Evolutionary conservation across 2,888 invertebrate species (phyloP).

Genomic region (Lampropteryx suffumata): DNA sequence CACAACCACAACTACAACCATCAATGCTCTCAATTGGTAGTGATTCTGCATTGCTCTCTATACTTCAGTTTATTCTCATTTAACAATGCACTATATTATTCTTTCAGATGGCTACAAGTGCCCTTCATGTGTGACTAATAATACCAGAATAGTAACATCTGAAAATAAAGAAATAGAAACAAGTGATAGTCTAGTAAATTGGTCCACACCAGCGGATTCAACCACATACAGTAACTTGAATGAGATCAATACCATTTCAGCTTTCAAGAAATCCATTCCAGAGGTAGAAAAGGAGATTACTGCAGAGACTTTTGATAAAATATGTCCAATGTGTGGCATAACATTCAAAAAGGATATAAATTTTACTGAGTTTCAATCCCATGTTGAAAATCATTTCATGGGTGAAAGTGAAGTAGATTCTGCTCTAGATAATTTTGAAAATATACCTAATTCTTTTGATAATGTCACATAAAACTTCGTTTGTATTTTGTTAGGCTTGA

Average conservation of each 20-base stretch:
- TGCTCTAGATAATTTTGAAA: constrained; percentile 79
- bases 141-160: constrained; percentile 54
- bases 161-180: constrained; percentile 78
- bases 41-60: no score
- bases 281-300: constrained; percentile 44
- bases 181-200: constrained; percentile 72
- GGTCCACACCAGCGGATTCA: constrained; percentile 75
- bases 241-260: constrained; percentile 60
- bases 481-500: no score
- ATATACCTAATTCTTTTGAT: constrained; percentile 69
- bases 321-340: constrained; percentile 90
- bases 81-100: not conserved
- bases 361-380: constrained; percentile 87
- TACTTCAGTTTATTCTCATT: no score
- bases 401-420: constrained; percentile 82
- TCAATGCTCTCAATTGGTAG: no score
- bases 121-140: constrained; percentile 61
- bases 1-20: no score
- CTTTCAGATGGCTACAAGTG: constrained; percentile 75
- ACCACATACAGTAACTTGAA: constrained; percentile 62
- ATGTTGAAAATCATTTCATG: constrained; percentile 90
- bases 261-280: constrained; percentile 52
- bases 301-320: constrained; percentile 72
- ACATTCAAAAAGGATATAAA: constrained; percentile 81
- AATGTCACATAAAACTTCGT: no score